Conservation (phyloP, 2,797 vertebrate species). For the Coendou prehensilis region DNA sequence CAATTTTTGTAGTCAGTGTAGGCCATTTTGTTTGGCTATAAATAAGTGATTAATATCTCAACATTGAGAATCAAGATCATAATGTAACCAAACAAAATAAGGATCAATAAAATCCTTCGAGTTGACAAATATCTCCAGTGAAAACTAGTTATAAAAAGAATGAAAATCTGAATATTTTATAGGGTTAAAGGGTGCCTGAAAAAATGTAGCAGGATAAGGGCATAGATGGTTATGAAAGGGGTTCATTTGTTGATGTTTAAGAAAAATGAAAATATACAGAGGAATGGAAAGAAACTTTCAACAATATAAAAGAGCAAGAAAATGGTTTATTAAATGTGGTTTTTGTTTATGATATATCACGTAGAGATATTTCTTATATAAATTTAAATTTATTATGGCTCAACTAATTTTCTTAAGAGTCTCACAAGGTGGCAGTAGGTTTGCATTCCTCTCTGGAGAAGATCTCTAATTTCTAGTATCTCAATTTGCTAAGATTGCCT, state of each 20-base stretch:
- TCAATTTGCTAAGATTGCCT: neutral
- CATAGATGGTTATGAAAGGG: neutral
- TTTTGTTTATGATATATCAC: neutral
- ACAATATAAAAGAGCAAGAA: neutral
- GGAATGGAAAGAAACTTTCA: neutral
- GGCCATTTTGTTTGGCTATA: neutral
- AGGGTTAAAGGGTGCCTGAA: neutral
- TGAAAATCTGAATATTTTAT: neutral
- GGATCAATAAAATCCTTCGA: conserved; percentile 28
- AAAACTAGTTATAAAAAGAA: conserved; percentile 52
- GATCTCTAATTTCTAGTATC: neutral
- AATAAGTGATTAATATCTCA: conserved; percentile 8
- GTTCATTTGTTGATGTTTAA: neutral
- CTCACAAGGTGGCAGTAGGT: neutral
- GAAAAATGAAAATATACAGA: neutral
- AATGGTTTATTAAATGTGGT: neutral
- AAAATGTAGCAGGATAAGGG: neutral
- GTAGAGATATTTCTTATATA: neutral
- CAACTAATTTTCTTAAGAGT: conserved; percentile 31
- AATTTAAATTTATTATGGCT: neutral
- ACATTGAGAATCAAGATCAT: conserved; percentile 15
- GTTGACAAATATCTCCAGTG: neutral
- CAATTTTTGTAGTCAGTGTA: neutral
- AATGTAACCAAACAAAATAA: neutral
- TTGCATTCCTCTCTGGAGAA: neutral